A percentile compares a stretch with the other conserved stretches of the same genome.
phyloP scores from a whole-genome alignment of 2,113 vertebrate species.

The Eretmochelys imbricata region DNA sequence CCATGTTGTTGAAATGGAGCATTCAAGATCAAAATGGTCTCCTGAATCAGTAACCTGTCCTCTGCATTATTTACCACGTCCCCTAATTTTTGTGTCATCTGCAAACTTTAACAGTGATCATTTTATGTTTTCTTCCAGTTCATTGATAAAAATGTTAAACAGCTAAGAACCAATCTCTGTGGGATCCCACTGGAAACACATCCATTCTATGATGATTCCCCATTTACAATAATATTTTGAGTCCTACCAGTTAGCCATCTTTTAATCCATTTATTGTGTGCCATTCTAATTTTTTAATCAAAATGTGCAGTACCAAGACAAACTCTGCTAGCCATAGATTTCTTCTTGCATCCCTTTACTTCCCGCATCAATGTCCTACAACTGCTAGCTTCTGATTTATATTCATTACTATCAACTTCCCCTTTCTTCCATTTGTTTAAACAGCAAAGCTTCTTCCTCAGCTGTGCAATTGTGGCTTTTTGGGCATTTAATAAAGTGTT shows the following conservation, averaged over 20 bases:
- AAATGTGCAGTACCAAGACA: background rate
- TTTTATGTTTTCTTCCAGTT: background rate
- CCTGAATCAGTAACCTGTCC: too few species aligned
- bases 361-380: background rate
- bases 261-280: background rate
- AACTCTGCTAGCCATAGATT: background rate
- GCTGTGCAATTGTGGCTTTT: background rate
- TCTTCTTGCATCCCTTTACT: background rate
- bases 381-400: background rate
- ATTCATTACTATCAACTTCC: background rate
- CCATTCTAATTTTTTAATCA: background rate
- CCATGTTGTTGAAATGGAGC: accelerated
- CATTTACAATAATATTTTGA: background rate
- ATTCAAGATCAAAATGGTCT: accelerated
- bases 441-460: background rate
- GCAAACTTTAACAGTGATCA: background rate
- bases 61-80: background rate
- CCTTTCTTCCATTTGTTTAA: background rate
- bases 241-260: background rate
- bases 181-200: background rate
- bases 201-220: background rate
- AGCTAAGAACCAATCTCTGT: background rate
- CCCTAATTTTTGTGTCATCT: background rate
- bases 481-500: background rate
- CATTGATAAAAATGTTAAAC: background rate